A percentile compares a stretch with the other conserved stretches of the same genome.
Conservation (phyloP, 2,113 vertebrate genomes). For the Pica pica region DNA sequence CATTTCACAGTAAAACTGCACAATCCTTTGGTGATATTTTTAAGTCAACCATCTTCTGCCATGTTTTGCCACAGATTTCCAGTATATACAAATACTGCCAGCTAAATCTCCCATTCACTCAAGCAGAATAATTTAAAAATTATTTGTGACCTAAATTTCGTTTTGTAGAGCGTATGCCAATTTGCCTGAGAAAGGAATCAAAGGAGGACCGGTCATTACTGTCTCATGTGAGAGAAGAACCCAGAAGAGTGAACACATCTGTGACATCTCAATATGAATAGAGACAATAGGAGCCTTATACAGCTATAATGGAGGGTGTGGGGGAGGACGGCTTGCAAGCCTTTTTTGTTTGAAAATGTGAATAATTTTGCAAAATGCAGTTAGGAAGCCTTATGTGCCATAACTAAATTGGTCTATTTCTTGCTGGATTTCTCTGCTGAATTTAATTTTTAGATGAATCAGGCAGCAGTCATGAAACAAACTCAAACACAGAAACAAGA, state of each 20-base stretch:
- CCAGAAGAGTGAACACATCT: conserved; percentile 30
- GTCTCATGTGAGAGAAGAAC: neutral
- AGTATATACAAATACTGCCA: neutral
- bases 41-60: neutral
- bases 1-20: neutral
- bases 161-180: neutral
- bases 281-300: conserved; percentile 30
- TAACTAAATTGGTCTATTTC: neutral
- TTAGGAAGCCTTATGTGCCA: neutral
- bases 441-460: neutral
- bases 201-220: neutral
- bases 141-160: conserved; percentile 18
- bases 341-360: neutral
- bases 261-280: conserved; percentile 31
- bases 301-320: neutral
- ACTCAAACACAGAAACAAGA: neutral
- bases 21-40: neutral
- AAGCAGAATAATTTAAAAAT: neutral
- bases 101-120: neutral
- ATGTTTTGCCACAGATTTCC: neutral
- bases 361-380: neutral
- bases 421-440: neutral
- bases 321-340: neutral
- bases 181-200: conserved; percentile 22
- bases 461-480: neutral